Conservation (phyloP, 2,888 invertebrate genomes). For the Autographa gamma region DNA sequence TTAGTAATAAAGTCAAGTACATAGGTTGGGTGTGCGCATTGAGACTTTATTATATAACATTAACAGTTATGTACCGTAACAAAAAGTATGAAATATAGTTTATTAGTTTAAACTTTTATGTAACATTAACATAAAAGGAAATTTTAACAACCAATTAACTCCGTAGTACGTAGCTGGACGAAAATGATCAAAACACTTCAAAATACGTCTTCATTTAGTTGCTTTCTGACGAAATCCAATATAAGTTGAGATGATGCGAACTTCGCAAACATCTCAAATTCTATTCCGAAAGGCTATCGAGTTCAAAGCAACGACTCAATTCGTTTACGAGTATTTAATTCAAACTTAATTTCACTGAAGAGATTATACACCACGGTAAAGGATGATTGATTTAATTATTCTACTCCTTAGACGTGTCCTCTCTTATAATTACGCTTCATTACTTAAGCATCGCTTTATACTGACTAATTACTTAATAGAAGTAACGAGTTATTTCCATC, state of each 20-base stretch:
- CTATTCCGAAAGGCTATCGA: slow-evolving; percentile 74
- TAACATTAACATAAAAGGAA: background rate
- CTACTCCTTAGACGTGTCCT: slow-evolving; percentile 86
- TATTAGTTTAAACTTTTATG: background rate
- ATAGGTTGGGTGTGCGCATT: too few species aligned
- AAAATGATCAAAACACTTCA: slow-evolving; percentile 52
- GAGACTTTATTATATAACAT: too few species aligned
- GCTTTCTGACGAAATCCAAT: slow-evolving; percentile 66
- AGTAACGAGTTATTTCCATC: slow-evolving; percentile 88
- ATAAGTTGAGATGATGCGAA: slow-evolving; percentile 68
- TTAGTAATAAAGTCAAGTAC: too few species aligned
- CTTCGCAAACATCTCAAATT: slow-evolving; percentile 72
- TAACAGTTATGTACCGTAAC: too few species aligned
- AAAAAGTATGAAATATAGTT: background rate
- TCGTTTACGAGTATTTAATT: slow-evolving; percentile 82
- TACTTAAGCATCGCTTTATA: slow-evolving; percentile 88
- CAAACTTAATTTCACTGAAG: slow-evolving; percentile 83
- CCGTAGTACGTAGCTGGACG: slow-evolving; percentile 8
- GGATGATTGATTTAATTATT: slow-evolving; percentile 89
- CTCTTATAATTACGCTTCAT: slow-evolving; percentile 88
- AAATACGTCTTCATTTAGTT: slow-evolving; percentile 52
- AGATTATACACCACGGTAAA: slow-evolving; percentile 85
- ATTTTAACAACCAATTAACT: slow-evolving; percentile 19
- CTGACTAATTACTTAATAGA: slow-evolving; percentile 88
- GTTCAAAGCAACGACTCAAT: slow-evolving; percentile 77